These are phyloP conservation scores for Heliconius congener DNA, from an alignment of 1,140 invertebrate genomes.

Conservation along the genomic window DNA sequence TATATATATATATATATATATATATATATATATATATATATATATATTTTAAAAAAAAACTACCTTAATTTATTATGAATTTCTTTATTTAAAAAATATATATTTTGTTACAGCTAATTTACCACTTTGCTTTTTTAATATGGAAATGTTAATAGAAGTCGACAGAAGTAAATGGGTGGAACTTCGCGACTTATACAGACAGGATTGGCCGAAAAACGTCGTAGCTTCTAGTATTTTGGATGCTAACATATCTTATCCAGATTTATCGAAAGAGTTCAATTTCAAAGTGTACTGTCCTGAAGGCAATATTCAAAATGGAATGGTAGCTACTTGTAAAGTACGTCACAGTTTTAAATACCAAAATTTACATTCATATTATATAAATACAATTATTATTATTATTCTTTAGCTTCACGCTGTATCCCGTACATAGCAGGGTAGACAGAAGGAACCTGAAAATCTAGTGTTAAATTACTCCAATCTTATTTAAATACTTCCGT, in stretches of 20 bases:
- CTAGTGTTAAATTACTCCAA: too few species aligned
- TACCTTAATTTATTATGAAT: neutral
- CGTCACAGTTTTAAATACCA: neutral
- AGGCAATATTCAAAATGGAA: constrained; percentile 49
- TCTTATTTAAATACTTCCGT: too few species aligned
- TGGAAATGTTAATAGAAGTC: constrained; percentile 48
- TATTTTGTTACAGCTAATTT: neutral
- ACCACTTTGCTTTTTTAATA: constrained; percentile 9
- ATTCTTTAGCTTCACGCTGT: neutral
- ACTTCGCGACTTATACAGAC: constrained; percentile 39
- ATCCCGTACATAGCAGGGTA: too few species aligned
- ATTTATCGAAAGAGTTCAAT: constrained; percentile 34
- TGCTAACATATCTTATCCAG: constrained; percentile 37
- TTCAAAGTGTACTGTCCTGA: constrained; percentile 53
- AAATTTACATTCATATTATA: neutral
- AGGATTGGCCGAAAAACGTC: constrained; percentile 43
- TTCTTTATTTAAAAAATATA: neutral
- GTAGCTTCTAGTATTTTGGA: constrained; percentile 44
- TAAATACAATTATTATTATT: neutral
- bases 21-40: too few species aligned
- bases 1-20: too few species aligned
- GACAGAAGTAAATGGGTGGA: constrained; percentile 37
- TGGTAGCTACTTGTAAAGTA: constrained; percentile 50
- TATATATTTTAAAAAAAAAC: neutral
- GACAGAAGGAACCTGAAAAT: too few species aligned